These are phyloP conservation scores for Hydriomena furcata DNA, from an alignment of 2,888 invertebrate species.

Conservation along the genomic window DNA sequence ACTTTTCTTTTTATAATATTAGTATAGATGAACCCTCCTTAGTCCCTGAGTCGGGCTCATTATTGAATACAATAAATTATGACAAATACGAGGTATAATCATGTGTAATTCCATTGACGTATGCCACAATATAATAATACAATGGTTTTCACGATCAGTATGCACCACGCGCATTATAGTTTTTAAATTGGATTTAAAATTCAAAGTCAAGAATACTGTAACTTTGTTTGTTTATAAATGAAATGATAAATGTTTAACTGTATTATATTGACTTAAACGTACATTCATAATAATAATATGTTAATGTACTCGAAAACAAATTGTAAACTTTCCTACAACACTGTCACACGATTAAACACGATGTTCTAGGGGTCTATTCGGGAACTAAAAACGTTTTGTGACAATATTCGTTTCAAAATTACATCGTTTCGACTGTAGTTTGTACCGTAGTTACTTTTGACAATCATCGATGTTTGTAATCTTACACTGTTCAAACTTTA, in stretches of 20 bases:
- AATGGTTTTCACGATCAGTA: background rate
- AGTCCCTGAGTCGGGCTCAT: constrained; percentile 3
- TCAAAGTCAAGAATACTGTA: background rate
- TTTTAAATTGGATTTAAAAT: constrained; percentile 9
- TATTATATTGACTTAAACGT: constrained; percentile 1
- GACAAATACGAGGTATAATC: constrained; percentile 7
- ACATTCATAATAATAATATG: background rate
- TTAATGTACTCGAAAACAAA: no score
- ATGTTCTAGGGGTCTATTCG: no score
- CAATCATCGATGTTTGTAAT: no score
- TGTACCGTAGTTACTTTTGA: no score
- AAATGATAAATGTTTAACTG: constrained; percentile 1
- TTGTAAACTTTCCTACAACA: no score
- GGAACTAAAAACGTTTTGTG: no score
- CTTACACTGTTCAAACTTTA: no score
- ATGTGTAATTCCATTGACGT: constrained; percentile 19
- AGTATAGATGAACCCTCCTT: no score
- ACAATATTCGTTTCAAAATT: no score
- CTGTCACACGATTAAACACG: no score
- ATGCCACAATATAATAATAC: background rate
- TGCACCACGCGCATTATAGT: constrained; percentile 2
- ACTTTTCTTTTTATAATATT: no score
- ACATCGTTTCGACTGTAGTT: no score
- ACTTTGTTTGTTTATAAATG: constrained; percentile 4
- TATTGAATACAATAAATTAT: constrained; percentile 12